Base-by-base conservation (phyloP, 2,888 invertebrate genomes). In the Agrochola lota region DNA sequence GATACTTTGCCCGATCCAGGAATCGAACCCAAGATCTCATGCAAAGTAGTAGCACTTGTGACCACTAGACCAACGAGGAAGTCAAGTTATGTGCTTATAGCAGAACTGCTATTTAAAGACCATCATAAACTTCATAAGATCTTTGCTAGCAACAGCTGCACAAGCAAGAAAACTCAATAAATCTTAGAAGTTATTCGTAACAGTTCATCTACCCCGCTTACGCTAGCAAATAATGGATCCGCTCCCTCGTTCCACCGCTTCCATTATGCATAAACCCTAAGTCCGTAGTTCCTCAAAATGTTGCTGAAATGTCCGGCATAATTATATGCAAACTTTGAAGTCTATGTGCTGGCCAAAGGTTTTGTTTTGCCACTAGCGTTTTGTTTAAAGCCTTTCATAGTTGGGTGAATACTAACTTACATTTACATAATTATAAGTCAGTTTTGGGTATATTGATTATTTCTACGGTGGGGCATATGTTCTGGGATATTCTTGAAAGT, bases 251-350 rank as follows among this genome's bases (percentile, higher is more conserved):
- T 55, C 62, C n/a, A n/a, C 52, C 35, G 60, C 49, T 76, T 85
- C 59, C 75, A 85, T 86, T 84, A 85, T 86, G 75, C 86, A 87
- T 76, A 80, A 69, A 40, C 66, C 23, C 43, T 77, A 78, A 84
- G 75, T 72, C 74, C 35, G 59, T 46, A 74, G 74, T 74, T 67
- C 40, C 73, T 83, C 73, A 77, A 87, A 85, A 87, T 74, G 81
- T 80, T 72, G 72, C 83, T 85, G 3, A 74, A 86, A 78, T 85
- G 84, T 85, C 85, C 85, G 30, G 67, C 11, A 74, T 86, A 90
- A 90, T 90, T 87, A 87, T 80, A 89, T 87, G 84, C 85, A 86
- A 90, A 90, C 81, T 90, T 88, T 82, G 80, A 78, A 78, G 84
- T 82, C 63, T 86, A 72, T 74, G 72, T 79, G 59, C 85, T 73